A percentile compares a stretch with the other conserved stretches of the same genome.
These are phyloP conservation scores for Trichogramma evanescens DNA, from an alignment of 2,888 invertebrate genomes.

Conservation along the genomic window DNA sequence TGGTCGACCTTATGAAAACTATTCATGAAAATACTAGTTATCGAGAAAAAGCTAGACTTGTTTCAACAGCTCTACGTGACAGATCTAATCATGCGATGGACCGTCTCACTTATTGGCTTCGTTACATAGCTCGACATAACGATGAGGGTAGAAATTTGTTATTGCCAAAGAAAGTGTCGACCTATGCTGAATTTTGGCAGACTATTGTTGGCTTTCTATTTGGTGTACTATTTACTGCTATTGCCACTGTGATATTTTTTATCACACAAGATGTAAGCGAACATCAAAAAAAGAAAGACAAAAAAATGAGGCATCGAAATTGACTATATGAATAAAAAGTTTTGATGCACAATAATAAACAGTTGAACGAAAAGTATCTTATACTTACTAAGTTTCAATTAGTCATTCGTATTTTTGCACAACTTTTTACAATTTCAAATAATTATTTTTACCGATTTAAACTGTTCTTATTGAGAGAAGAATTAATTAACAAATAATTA, in stretches of 20 bases:
- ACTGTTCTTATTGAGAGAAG: too few relatives aligned
- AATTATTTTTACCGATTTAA: neutral
- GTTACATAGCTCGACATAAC: slow-evolving; percentile 35
- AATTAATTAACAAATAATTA: too few relatives aligned
- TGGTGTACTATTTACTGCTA: slow-evolving; percentile 29
- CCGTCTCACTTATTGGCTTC: slow-evolving; percentile 38
- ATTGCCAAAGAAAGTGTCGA: slow-evolving; percentile 26
- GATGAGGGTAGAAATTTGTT: slow-evolving; percentile 32
- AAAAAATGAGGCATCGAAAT: slow-evolving; percentile 11
- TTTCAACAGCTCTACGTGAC: slow-evolving; percentile 40
- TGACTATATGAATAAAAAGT: slow-evolving; percentile 1
- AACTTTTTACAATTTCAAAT: neutral
- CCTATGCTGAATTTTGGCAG: slow-evolving; percentile 34
- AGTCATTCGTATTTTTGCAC: neutral
- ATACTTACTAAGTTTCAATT: neutral
- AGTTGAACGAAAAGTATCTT: neutral
- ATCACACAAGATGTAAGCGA: slow-evolving; percentile 16
- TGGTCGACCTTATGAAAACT: slow-evolving; percentile 26
- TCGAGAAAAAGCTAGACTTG: slow-evolving; percentile 36
- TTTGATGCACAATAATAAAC: neutral
- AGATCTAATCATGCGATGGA: slow-evolving; percentile 40
- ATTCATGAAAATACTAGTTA: slow-evolving; percentile 34
- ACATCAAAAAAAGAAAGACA: slow-evolving; percentile 4
- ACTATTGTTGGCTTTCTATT: slow-evolving; percentile 34
- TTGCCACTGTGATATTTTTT: slow-evolving; percentile 22